phyloP scores from a whole-genome alignment of 2,113 vertebrate genomes.

The Neofelis nebulosa region DNA sequence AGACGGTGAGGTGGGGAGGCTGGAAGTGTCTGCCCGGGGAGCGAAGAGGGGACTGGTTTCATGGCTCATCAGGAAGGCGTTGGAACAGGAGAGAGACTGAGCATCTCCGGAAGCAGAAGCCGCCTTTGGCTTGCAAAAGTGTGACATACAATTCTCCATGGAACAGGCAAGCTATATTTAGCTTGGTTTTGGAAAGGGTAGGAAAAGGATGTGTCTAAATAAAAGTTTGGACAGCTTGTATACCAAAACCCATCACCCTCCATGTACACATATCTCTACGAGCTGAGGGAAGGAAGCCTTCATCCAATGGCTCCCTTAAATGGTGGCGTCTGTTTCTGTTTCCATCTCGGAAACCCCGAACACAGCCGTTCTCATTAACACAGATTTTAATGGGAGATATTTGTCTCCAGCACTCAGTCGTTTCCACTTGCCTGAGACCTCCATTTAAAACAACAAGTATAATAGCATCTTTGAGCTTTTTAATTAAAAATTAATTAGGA shows the following conservation, averaged over 20 bases:
- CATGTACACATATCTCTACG: background rate
- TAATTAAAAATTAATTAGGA: conserved; percentile 92
- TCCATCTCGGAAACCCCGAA: conserved; percentile 10
- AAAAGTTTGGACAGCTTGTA: conserved; percentile 38
- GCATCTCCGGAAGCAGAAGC: background rate
- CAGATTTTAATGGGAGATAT: conserved; percentile 77
- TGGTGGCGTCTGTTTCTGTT: conserved; percentile 10
- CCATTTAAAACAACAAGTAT: conserved; percentile 82
- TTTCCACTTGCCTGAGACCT: conserved; percentile 77
- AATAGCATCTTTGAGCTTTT: conserved; percentile 88
- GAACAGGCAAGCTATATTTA: background rate
- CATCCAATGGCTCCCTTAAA: background rate
- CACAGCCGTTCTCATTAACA: conserved; percentile 68
- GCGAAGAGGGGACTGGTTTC: accelerated
- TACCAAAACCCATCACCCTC: background rate
- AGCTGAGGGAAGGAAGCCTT: background rate
- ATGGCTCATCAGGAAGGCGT: background rate
- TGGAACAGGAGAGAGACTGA: background rate
- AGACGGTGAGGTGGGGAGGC: background rate
- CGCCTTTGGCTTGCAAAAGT: background rate
- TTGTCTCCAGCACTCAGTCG: conserved; percentile 64
- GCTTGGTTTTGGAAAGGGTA: background rate
- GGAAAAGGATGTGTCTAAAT: background rate
- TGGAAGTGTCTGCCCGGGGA: background rate
- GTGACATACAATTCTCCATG: background rate